Evolutionary conservation across 2,113 vertebrate species (phyloP), one percentile per base, ranked within the genome.

Genomic region (Ranitomeya imitator): DNA sequence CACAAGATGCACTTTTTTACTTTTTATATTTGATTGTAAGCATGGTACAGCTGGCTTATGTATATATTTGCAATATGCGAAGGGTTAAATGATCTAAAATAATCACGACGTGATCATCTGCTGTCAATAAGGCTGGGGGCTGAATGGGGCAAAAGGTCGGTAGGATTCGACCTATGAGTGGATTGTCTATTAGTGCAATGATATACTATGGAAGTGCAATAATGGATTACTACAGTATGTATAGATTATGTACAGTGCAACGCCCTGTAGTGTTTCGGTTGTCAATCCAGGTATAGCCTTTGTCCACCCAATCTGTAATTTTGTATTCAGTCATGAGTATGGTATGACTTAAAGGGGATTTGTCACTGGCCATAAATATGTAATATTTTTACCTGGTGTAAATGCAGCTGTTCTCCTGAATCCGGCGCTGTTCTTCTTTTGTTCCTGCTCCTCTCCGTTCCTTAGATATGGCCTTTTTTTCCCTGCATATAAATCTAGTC

Each of bases 1-100:
- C 86, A 81, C 12, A 23, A 61, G 15, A 80, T 69, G 86, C 86
- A 88, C 78, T 81, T 88, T 88, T 88, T 83, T 83, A 57, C 21
- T 57, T 79, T 79, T 79, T 45, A 76, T 78, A 79, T 61, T 54
- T 81, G 31, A 74, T 7, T 87, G 23, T 78, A 23, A 51, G 74
- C 73, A 23, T 79, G 13, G 55, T 18, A 59, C 4, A 76, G 67
- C 7, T 60, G 6, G 77, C 54, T 19, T 51, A 51, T 76, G 57
- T 88, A 88, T 26, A 83, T 83, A 7, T 16, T 45, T 45, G 31
- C 31, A 37, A 31, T 37, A 7, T 37, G 7, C 14, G 15, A 45
- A 45, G 71, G 71, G 69, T 74, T 19, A 74, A 74, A 19, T 45
- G 1, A 45, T 45, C 37, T 45, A 45, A 45, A 45, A 45, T 45